Evolutionary conservation across 1,140 invertebrate genomes (phyloP).

Genomic region (Eueides isabella): DNA sequence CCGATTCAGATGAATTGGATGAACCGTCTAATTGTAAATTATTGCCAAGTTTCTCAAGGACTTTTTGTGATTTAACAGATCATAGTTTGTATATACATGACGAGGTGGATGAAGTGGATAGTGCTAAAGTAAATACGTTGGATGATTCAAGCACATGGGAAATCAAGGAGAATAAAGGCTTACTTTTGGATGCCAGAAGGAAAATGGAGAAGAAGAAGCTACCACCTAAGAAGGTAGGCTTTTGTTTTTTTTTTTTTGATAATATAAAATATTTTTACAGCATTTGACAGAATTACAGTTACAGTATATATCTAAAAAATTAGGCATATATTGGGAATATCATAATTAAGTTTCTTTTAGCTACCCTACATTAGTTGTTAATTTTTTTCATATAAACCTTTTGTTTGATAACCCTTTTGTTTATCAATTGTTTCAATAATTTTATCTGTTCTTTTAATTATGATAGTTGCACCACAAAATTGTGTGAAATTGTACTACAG

Average conservation of each 20-base stretch:
- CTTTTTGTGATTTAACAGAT: slow-evolving; percentile 66
- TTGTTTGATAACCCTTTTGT: too few relatives aligned
- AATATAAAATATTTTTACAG: background rate
- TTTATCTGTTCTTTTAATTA: too few relatives aligned
- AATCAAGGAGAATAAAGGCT: slow-evolving; percentile 34
- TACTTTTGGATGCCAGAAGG: slow-evolving; percentile 51
- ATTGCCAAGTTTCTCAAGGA: slow-evolving; percentile 57
- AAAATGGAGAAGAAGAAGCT: slow-evolving; percentile 47
- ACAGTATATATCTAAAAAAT: too few relatives aligned
- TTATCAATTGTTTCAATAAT: too few relatives aligned
- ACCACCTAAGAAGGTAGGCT: slow-evolving; percentile 61
- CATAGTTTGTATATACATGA: slow-evolving; percentile 57
- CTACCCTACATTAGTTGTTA: too few relatives aligned
- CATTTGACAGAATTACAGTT: background rate
- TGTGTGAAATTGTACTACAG: too few relatives aligned
- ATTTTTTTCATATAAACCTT: too few relatives aligned
- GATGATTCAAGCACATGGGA: slow-evolving; percentile 18
- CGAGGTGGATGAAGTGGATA: slow-evolving; percentile 59
- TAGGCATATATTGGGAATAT: too few relatives aligned
- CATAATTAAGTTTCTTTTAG: too few relatives aligned
- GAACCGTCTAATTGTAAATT: slow-evolving; percentile 60
- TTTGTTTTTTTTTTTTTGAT: background rate
- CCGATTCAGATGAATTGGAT: slow-evolving; percentile 58
- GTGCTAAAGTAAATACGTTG: slow-evolving; percentile 41
- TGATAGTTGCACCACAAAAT: too few relatives aligned